These are phyloP conservation scores for Eristalinus aeneus DNA, from an alignment of 2,888 invertebrate species.

Conservation along the genomic window DNA sequence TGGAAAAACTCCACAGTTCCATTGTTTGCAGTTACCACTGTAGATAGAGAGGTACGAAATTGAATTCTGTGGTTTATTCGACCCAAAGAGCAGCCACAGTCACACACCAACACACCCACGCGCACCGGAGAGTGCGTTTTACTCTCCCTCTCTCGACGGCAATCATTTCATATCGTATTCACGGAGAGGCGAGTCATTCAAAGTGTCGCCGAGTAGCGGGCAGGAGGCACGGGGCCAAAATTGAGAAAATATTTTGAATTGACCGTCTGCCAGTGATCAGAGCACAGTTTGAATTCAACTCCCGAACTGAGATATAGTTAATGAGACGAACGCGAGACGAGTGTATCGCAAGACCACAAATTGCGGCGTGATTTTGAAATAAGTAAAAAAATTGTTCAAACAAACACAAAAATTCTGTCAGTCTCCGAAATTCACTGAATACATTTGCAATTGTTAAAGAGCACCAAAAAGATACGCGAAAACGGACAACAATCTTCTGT, in stretches of 20 bases:
- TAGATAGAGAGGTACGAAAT: background rate
- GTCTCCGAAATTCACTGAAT: background rate
- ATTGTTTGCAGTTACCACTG: conserved; percentile 26
- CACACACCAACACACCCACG: background rate
- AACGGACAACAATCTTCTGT: background rate
- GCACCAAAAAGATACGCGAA: background rate
- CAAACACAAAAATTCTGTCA: background rate
- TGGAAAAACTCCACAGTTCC: conserved; percentile 36
- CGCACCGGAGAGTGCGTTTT: background rate
- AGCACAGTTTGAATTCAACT: conserved; percentile 70
- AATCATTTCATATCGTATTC: too few species aligned
- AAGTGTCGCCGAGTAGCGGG: background rate
- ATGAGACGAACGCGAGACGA: conserved; percentile 56
- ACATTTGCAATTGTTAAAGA: background rate
- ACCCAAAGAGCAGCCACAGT: background rate
- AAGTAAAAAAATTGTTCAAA: background rate
- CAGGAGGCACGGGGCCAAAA: conserved; percentile 5
- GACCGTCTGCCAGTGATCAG: conserved; percentile 59
- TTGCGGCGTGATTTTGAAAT: background rate
- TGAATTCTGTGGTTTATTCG: background rate
- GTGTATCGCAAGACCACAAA: conserved; percentile 4
- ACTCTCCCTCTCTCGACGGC: too few species aligned
- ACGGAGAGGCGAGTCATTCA: background rate
- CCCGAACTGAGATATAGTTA: conserved; percentile 64
- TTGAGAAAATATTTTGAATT: conserved; percentile 50